These are phyloP conservation scores for Apis laboriosa DNA, from an alignment of 1,140 invertebrate genomes.

Conservation along the genomic window DNA sequence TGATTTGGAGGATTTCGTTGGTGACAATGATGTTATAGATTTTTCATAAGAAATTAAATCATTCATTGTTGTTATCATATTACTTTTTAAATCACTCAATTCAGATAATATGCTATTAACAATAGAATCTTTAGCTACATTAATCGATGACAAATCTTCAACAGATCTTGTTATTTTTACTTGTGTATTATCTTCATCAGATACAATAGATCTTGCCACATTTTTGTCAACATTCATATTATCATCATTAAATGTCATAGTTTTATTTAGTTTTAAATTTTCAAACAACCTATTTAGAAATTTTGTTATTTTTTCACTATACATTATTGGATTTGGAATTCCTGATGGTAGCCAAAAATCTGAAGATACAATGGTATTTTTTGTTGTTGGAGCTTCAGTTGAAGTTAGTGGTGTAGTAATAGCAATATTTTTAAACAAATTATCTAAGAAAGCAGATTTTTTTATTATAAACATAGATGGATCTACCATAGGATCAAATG, in stretches of 20 bases:
- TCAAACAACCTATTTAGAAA: conserved; percentile 77
- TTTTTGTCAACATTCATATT: conserved; percentile 40
- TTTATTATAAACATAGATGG: conserved; percentile 72
- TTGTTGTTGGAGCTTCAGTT: conserved; percentile 46
- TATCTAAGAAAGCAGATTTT: conserved; percentile 73
- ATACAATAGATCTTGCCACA: conserved; percentile 56
- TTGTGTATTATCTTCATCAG: conserved; percentile 38
- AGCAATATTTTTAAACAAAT: conserved; percentile 73
- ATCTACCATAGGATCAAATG: conserved; percentile 67
- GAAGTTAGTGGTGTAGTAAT: conserved; percentile 57
- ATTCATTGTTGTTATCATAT: conserved; percentile 73
- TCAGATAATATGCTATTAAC: conserved; percentile 74
- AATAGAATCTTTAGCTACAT: conserved; percentile 73
- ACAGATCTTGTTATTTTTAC: conserved; percentile 65
- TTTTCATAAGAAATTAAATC: conserved; percentile 73
- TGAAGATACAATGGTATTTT: conserved; percentile 75
- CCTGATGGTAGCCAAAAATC: conserved; percentile 75
- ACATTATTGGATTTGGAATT: conserved; percentile 71
- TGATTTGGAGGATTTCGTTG: conserved; percentile 69
- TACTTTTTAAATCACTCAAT: conserved; percentile 71
- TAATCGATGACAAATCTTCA: conserved; percentile 70
- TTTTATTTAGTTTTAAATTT: conserved; percentile 69
- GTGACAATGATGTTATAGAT: conserved; percentile 39
- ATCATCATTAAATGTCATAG: neutral
- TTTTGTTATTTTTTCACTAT: conserved; percentile 70